Conservation (phyloP, 2,888 invertebrate species). For the Spodoptera picta region DNA sequence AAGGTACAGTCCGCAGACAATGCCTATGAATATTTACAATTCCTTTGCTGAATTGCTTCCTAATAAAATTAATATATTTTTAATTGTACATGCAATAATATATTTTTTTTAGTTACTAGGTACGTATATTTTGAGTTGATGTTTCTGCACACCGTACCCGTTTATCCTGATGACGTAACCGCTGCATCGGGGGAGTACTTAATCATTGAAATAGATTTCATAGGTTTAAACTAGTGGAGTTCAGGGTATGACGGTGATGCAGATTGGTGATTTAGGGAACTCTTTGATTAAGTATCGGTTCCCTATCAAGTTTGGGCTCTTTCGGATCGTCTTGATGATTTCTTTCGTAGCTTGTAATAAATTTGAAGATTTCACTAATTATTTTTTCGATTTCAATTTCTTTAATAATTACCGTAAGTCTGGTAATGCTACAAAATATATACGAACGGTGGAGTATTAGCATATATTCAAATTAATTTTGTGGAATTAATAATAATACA, state of each 20-base stretch:
- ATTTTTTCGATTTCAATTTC: too few species aligned
- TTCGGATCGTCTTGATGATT: not conserved
- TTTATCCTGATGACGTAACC: not conserved
- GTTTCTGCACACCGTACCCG: slow-evolving; percentile 3
- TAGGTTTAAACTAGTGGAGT: not conserved
- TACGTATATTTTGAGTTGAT: not conserved
- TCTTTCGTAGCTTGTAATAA: not conserved
- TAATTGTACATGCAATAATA: not conserved
- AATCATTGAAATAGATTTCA: not conserved
- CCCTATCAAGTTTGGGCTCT: slow-evolving; percentile 4
- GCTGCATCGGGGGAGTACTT: slow-evolving; percentile 3
- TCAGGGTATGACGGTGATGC: not conserved
- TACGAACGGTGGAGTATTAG: too few species aligned
- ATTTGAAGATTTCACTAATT: too few species aligned
- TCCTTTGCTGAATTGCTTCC: too few species aligned
- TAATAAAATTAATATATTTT: not conserved
- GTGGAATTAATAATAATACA: too few species aligned
- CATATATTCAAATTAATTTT: too few species aligned
- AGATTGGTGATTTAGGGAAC: not conserved
- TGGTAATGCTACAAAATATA: too few species aligned
- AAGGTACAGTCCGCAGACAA: not conserved
- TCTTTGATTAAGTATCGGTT: not conserved
- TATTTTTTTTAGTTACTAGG: too few species aligned
- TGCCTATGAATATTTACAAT: not conserved
- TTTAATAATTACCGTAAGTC: too few species aligned